phyloP scores from a whole-genome alignment of 2,113 vertebrate genomes.

The Nestor notabilis region DNA sequence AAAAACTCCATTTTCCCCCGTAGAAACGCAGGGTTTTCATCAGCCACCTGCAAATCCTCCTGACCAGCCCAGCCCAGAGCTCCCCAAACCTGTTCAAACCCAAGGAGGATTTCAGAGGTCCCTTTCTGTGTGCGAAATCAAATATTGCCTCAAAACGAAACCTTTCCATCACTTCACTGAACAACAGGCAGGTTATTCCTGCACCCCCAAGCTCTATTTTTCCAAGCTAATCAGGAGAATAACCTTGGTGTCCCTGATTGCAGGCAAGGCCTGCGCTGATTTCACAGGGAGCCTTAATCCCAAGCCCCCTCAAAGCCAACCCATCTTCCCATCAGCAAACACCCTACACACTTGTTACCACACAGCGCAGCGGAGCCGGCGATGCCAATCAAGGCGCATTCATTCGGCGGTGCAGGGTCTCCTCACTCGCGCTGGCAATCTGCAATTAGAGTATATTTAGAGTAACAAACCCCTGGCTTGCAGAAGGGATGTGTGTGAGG shows the following conservation, averaged over 20 bases:
- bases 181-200: rapidly evolving
- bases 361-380: background rate
- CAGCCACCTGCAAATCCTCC: background rate
- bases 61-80: rapidly evolving
- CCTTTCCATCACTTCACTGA: rapidly evolving
- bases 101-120: background rate
- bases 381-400: background rate
- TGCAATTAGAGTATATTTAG: background rate
- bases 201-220: rapidly evolving
- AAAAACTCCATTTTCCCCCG: background rate
- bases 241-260: background rate
- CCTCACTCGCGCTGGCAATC: background rate
- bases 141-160: background rate
- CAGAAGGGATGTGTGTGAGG: background rate
- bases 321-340: background rate
- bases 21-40: background rate
- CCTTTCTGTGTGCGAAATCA: background rate
- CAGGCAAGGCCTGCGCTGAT: rapidly evolving
- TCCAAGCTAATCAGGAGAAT: rapidly evolving
- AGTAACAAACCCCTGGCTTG: background rate
- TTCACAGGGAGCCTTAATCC: background rate
- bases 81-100: background rate
- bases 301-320: background rate
- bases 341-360: rapidly evolving
- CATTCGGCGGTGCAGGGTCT: background rate